Base-by-base conservation (phyloP, 2,797 vertebrate genomes). In the Brachyrhaphis roseni region DNA sequence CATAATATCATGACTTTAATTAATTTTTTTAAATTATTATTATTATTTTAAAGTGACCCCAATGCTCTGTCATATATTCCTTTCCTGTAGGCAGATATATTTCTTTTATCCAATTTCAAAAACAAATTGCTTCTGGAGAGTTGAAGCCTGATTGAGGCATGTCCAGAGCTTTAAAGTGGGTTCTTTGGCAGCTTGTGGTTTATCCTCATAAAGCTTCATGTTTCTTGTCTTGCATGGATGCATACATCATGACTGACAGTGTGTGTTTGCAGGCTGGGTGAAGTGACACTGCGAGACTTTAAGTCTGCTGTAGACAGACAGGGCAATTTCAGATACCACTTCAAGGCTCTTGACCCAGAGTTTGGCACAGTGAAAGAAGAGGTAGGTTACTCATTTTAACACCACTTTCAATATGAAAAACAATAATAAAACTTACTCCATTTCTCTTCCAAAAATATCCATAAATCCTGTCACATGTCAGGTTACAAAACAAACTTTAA, bases 281-380 rank as follows among this genome's bases (percentile, higher is more conserved):
- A 99, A 82, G 97, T 99, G 91, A 98, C 98, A 2, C 95, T 99
- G 83, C 96, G 95, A 91, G 98, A 99, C 90, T 99, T 99, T 90
- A 99, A 99, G 95, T 94, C 90, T 4, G 98, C 98, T 72, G 97
- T 99, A 78, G 98, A 98, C 88, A 95, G 98, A 79, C 97, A 99
- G 79, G 98, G 97, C 84, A 97, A 91, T 91, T 98, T 98, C 91
- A 95, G 98, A 87, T 99, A 99, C 93, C 98, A 99, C 94, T 99
- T 99, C 93, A 99, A 99, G 94, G 98, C 98, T 68, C 94, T 99
- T 89, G 98, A 99, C 92, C 98, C 98, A 0, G 98, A 99, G 94
- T 99, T 99, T 91, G 98, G 98, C 92, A 99, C 98, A 13, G 98
- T 99, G 81, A 99, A 99, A 90, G 98, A 99, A 84, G 98, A 99